Evolutionary conservation across 2,113 vertebrate species (phyloP).

Genomic region (Forbesichthys papilliferus): DNA sequence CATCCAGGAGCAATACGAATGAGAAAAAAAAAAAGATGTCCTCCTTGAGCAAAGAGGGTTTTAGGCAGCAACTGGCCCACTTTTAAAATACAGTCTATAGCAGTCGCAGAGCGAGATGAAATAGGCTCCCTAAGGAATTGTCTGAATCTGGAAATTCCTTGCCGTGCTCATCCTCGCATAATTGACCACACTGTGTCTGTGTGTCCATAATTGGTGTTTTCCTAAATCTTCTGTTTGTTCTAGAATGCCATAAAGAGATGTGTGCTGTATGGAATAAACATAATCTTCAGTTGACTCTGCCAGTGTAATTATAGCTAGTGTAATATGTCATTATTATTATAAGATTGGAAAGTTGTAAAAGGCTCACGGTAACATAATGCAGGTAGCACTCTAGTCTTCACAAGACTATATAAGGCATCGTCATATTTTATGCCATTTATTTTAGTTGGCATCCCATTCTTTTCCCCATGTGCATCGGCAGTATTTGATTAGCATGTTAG

Average conservation of each 20-base stretch:
- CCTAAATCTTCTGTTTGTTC: no score
- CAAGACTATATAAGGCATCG: background rate
- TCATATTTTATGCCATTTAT: background rate
- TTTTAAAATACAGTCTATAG: slow-evolving; percentile 44
- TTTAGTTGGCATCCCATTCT: background rate
- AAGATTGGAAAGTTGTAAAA: background rate
- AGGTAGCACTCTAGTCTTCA: background rate
- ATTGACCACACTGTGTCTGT: background rate
- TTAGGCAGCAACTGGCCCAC: slow-evolving; percentile 53
- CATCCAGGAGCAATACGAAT: slow-evolving; percentile 27
- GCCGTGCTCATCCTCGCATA: no score
- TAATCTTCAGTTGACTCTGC: no score
- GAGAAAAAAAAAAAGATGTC: slow-evolving; percentile 42
- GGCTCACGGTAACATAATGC: no score
- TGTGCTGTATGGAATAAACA: no score
- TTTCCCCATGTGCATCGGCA: no score
- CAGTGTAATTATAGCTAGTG: no score
- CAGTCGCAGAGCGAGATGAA: slow-evolving; percentile 12
- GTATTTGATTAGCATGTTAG: background rate
- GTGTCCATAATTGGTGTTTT: no score
- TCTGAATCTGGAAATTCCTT: slow-evolving; percentile 22
- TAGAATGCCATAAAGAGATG: no score
- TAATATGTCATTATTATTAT: no score
- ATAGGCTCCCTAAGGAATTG: slow-evolving; percentile 21
- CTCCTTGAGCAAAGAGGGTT: slow-evolving; percentile 53